Evolutionary conservation across 1,140 invertebrate species (phyloP), one percentile per base, ranked within the genome.

Genomic region (Venturia canescens): DNA sequence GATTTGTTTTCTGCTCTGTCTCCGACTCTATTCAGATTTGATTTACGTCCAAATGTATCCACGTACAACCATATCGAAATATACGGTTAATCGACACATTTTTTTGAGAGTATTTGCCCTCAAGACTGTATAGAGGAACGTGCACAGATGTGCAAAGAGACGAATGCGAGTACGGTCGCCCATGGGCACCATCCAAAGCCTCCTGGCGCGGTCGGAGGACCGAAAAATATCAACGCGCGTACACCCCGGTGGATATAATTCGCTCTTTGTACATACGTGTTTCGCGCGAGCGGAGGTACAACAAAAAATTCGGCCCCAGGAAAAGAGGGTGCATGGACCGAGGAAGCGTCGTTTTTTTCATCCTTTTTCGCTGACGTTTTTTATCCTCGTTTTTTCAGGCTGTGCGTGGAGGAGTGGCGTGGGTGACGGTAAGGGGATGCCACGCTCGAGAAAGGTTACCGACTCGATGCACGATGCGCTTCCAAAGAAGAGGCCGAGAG

Each of bases 201-300:
- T n/a, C 66, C n/a, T 69, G 6, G 18, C 71, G 38, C 71, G 1
- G 21, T 15, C 34, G 15, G 50, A 21, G 27, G 50, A 53, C 53
- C 50, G 74, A 76, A 76, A 76, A 76, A 76, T 76, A 76, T 27
- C 6, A 74, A 60, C 50, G n/a, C 74, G 74, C 29, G 60, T 53
- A 27, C 50, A 69, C 66, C 13, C 63, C n/a, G 16, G 11, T 21
- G 50, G 18, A 63, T 63, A 38, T 76, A 76, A 76, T 76, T 76
- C 74, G 50, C 71, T 74, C 71, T 74, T 74, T 74, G 48, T 74
- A 74, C 70, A 38, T 72, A 26, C 71, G 71, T 74, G 74, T 76
- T 60, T 76, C 74, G 74, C 53, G 53, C 50, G 16, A 53, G 13
- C 74, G 50, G 53, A 60, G 74, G 74, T 57, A 34, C 27, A 23